A percentile compares a stretch with the other conserved stretches of the same genome.
phyloP scores from a whole-genome alignment of 2,797 vertebrate genomes.

The Alca torda region DNA sequence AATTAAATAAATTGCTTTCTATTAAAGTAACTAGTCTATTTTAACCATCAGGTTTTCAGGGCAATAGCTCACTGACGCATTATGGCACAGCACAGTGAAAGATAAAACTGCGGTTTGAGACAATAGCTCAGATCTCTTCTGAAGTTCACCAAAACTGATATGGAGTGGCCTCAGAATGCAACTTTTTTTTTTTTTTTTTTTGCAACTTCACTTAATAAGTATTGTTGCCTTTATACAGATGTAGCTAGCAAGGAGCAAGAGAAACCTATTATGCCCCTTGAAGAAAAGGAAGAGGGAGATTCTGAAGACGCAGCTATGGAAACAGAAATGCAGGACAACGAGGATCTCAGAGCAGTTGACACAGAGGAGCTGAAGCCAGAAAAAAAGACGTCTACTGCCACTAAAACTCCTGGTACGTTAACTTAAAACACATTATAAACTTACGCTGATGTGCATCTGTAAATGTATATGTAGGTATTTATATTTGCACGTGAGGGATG shows the following conservation, averaged over 20 bases:
- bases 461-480: background rate
- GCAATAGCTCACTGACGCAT: background rate
- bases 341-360: slow-evolving; percentile 80
- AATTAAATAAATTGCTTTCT: background rate
- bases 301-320: slow-evolving; percentile 83
- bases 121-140: background rate
- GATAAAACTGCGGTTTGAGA: background rate
- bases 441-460: background rate
- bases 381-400: slow-evolving; percentile 70
- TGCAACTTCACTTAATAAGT: background rate
- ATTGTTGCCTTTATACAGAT: slow-evolving; percentile 74
- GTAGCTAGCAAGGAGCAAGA: slow-evolving; percentile 91
- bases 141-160: background rate
- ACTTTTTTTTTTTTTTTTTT: background rate
- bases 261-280: slow-evolving; percentile 72
- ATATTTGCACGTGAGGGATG: background rate
- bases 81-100: background rate
- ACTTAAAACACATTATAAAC: background rate
- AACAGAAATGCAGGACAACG: slow-evolving; percentile 74
- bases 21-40: background rate
- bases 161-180: background rate
- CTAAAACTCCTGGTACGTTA: slow-evolving; percentile 59
- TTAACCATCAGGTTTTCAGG: background rate
- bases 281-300: slow-evolving; percentile 73
- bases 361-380: slow-evolving; percentile 87